A percentile compares a stretch with the other conserved stretches of the same genome.
These are phyloP conservation scores for Thysanoteuthis rhombus DNA, from an alignment of 2,888 invertebrate species.

Conservation along the genomic window DNA sequence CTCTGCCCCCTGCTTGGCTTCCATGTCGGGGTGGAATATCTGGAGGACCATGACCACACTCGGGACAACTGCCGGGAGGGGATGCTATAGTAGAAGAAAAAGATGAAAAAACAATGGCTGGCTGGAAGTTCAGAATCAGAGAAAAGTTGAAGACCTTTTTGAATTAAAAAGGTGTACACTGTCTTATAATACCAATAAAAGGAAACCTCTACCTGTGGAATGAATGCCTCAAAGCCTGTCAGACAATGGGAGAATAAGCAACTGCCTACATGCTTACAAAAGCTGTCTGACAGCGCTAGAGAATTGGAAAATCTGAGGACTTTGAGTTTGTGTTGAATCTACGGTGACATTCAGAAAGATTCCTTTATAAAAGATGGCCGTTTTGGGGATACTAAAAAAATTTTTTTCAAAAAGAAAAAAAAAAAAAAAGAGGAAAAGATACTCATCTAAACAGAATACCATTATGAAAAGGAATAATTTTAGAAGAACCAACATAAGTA, in stretches of 20 bases:
- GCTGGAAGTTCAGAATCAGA: not conserved
- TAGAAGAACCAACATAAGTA: too few species aligned
- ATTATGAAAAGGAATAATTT: too few species aligned
- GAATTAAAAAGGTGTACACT: not conserved
- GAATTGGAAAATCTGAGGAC: not conserved
- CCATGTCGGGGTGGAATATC: conserved; percentile 28
- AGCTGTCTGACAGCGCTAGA: not conserved
- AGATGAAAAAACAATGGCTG: not conserved
- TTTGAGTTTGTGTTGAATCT: too few species aligned
- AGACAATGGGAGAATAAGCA: not conserved
- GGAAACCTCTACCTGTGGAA: not conserved
- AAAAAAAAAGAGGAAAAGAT: too few species aligned
- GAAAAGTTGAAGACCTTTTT: not conserved
- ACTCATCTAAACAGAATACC: too few species aligned
- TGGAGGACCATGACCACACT: conserved; percentile 26
- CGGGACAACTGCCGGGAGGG: conserved; percentile 20
- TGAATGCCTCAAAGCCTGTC: not conserved
- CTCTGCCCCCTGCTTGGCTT: not conserved
- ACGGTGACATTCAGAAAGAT: too few species aligned
- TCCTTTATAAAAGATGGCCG: too few species aligned
- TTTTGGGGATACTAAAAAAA: too few species aligned
- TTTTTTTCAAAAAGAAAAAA: too few species aligned
- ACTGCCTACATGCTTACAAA: not conserved
- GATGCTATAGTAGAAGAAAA: not conserved
- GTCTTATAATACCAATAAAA: not conserved